phyloP scores from a whole-genome alignment of 2,888 invertebrate species.

The Ochlodes sylvanus region DNA sequence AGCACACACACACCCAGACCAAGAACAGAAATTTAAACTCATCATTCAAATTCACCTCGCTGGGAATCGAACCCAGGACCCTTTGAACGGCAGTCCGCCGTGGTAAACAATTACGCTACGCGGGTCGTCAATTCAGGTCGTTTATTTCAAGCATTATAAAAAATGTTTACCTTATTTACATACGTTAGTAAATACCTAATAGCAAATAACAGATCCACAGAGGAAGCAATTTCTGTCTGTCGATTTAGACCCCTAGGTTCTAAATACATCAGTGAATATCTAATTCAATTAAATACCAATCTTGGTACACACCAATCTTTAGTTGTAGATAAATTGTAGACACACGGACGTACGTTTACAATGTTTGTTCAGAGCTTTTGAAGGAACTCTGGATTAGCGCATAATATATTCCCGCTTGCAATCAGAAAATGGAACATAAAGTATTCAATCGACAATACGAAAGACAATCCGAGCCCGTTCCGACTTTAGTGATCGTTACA shows the following conservation, averaged over 20 bases:
- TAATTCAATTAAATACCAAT: constrained; percentile 18
- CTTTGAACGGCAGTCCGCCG: too few relatives aligned
- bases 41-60: too few relatives aligned
- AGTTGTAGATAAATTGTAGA: constrained; percentile 47
- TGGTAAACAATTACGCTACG: too few relatives aligned
- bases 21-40: too few relatives aligned
- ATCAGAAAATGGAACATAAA: constrained; percentile 55
- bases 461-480: constrained; percentile 55
- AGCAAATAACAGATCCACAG: not conserved
- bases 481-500: constrained; percentile 54
- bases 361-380: constrained; percentile 50
- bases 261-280: not conserved
- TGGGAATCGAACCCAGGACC: too few relatives aligned
- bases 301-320: constrained; percentile 15
- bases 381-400: constrained; percentile 48
- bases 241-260: too few relatives aligned
- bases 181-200: too few relatives aligned
- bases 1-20: too few relatives aligned
- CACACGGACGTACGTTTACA: constrained; percentile 47
- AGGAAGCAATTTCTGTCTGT: not conserved
- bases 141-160: too few relatives aligned
- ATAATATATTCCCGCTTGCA: constrained; percentile 49
- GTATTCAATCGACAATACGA: constrained; percentile 60
- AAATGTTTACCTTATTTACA: too few relatives aligned
- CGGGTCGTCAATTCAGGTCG: too few relatives aligned